Evolutionary conservation across 2,113 vertebrate genomes (phyloP).

Genomic region (Bubo scandiacus): DNA sequence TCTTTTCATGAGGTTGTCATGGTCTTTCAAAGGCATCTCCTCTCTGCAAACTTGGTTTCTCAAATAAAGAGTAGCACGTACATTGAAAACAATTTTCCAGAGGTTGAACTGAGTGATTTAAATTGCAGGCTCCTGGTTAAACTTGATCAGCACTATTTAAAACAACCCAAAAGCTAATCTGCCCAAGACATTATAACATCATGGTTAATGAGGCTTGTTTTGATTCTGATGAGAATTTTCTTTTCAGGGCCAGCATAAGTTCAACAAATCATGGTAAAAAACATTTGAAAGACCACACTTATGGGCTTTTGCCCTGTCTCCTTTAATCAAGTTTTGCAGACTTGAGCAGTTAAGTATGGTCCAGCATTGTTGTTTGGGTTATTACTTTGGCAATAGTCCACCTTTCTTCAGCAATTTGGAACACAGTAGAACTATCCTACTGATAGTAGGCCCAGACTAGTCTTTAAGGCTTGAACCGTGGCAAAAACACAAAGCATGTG

Average conservation of each 20-base stretch:
- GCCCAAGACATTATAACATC: background rate
- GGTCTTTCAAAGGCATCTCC: background rate
- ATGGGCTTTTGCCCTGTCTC: background rate
- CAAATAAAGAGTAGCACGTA: background rate
- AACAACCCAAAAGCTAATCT: slow-evolving; percentile 6
- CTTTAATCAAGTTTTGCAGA: slow-evolving; percentile 12
- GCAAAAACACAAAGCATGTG: background rate
- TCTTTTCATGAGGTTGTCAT: background rate
- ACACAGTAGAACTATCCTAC: background rate
- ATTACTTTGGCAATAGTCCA: background rate
- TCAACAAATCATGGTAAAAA: slow-evolving; percentile 42
- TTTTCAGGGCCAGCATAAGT: background rate
- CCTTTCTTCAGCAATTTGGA: background rate
- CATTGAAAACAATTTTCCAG: slow-evolving; percentile 1
- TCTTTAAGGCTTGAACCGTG: background rate
- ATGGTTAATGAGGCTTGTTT: slow-evolving; percentile 21
- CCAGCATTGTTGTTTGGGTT: background rate
- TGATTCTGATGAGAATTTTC: slow-evolving; percentile 31
- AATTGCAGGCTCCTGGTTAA: slow-evolving; percentile 12
- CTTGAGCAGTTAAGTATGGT: background rate
- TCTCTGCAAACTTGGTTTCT: background rate
- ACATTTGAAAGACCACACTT: background rate
- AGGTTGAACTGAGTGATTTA: background rate
- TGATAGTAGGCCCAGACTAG: background rate
- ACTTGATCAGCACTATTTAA: slow-evolving; percentile 33